A percentile compares a stretch with the other conserved stretches of the same genome.
Conservation (phyloP, 2,113 vertebrate species). For the Cephalopholis sonnerati region DNA sequence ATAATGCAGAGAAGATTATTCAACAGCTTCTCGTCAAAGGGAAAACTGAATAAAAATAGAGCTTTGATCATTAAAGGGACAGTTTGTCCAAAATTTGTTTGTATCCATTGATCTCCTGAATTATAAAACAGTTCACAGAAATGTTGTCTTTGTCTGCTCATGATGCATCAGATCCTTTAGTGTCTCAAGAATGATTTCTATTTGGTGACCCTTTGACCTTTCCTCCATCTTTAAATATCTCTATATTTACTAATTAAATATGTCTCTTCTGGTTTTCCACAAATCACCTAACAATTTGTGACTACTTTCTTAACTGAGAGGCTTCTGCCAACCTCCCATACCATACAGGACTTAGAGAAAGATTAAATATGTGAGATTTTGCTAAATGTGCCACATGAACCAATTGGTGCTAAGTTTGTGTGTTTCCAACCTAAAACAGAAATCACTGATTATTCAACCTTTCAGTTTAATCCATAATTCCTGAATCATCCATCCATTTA, state of each 20-base stretch:
- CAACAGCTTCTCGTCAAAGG: conserved; percentile 20
- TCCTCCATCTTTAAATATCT: background rate
- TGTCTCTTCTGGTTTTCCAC: background rate
- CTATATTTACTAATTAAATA: background rate
- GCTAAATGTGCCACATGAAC: background rate
- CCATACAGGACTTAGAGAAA: background rate
- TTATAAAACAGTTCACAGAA: background rate
- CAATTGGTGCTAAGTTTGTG: background rate
- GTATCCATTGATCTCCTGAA: background rate
- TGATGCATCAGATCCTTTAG: background rate
- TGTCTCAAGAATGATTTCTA: background rate
- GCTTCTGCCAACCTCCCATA: background rate
- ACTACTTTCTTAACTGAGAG: background rate
- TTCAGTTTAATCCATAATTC: background rate
- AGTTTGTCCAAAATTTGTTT: background rate
- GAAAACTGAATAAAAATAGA: conserved; percentile 31
- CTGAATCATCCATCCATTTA: no score
- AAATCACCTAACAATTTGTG: background rate
- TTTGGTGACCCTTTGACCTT: background rate
- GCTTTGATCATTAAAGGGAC: conserved; percentile 22
- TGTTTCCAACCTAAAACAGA: background rate
- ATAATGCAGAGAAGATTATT: conserved; percentile 51
- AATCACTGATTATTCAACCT: background rate
- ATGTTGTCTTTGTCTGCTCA: background rate
- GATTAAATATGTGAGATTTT: conserved; percentile 10